Evolutionary conservation across 2,888 invertebrate species (phyloP), one percentile per base, ranked within the genome.

Genomic region (Meiosimyza platycephala): DNA sequence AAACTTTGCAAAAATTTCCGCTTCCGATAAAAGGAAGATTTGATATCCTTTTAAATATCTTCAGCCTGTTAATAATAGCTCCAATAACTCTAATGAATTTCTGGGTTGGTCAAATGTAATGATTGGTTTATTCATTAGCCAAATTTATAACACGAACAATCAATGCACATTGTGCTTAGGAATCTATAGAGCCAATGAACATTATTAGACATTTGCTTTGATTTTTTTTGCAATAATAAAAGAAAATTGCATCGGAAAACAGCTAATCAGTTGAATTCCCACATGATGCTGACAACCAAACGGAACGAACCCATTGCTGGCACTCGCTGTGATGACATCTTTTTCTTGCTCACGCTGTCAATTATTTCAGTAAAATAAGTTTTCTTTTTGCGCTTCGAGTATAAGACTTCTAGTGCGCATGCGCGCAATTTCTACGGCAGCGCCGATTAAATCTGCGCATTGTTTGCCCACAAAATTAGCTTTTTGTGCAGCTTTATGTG

Each of bases 201-300:
- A n/a, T n/a, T n/a, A n/a, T n/a, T 22, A 22, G 22, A 22, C 22
- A 2, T 22, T 22, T 22, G 22, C 22, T 2, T 2, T 2, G 22
- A 18, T 12, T 2, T 22, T n/a, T 7, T 13, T 57, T 57, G 16
- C 57, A 9, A 40, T 40, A 40, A 9, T 40, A 55, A 55, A 55
- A 57, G 47, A 18, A 47, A 47, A 11, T 48, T 48, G 13, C 63
- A 47, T 33, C 28, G 18, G 52, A 65, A 22, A 48, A n/a, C 57
- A 59, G 59, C 68, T 59, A 68, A 68, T 68, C 68, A 68, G 59
- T 59, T 22, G 57, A 59, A 50, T 68, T 68, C 68, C 68, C 68
- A 68, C 68, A 59, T 59, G 54, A 54, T 40, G 9, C 40, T 1
- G 40, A 40, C 2, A 40, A 47, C n/a, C n/a, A n/a, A 28, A 48